These are phyloP conservation scores for Cryptocheilus praepositus DNA, from an alignment of 2,888 invertebrate genomes.

Conservation along the genomic window DNA sequence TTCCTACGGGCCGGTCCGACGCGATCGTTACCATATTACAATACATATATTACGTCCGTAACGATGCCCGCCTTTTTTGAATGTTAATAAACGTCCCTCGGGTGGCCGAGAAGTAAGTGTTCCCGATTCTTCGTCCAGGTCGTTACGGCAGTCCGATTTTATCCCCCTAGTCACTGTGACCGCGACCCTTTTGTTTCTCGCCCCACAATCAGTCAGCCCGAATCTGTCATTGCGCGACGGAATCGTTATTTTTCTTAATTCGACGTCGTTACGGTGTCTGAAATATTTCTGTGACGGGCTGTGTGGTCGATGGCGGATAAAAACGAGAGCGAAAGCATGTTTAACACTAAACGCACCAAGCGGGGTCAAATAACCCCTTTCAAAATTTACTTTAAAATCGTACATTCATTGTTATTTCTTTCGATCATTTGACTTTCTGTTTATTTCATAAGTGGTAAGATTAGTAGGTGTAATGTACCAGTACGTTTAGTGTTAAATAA, in stretches of 20 bases:
- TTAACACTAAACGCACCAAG: no score
- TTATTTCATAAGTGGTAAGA: no score
- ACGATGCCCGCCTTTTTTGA: conserved; percentile 36
- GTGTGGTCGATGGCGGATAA: no score
- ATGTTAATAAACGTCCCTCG: conserved; percentile 32
- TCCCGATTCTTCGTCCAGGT: conserved; percentile 14
- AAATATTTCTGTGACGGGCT: no score
- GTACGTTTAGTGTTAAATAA: no score
- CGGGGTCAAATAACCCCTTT: no score
- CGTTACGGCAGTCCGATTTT: conserved; percentile 13
- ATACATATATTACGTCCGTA: conserved; percentile 54
- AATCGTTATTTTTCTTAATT: conserved; percentile 16
- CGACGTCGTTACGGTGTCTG: neutral
- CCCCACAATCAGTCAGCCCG: neutral
- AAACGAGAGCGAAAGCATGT: no score
- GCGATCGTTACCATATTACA: conserved; percentile 54
- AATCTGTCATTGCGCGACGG: neutral
- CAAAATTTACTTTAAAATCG: no score
- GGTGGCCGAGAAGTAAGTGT: conserved; percentile 24
- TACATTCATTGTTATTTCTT: no score
- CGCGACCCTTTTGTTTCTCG: neutral
- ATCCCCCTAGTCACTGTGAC: neutral
- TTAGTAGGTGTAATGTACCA: no score
- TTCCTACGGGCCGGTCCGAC: conserved; percentile 42
- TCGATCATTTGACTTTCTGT: no score